Conservation (phyloP, 2,888 invertebrate genomes). For the Scaptomyza flava region DNA sequence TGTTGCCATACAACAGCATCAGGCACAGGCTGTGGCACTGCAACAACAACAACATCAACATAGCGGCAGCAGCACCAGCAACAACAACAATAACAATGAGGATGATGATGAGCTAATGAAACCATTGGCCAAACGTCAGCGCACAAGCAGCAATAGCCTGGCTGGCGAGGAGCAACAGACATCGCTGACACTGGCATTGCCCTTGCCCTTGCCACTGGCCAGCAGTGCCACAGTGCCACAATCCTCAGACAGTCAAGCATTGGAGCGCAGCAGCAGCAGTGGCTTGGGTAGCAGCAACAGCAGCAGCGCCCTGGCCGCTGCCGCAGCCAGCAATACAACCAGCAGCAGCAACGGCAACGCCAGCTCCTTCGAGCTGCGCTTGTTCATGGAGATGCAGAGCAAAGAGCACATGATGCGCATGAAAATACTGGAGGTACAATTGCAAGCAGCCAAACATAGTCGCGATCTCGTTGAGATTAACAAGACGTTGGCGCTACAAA, state of each 20-base stretch:
- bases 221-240: constrained; percentile 12
- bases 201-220: constrained; percentile 31
- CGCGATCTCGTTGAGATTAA: constrained; percentile 87
- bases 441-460: constrained; percentile 84
- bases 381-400: constrained; percentile 84
- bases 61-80: constrained; percentile 16
- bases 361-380: constrained; percentile 75
- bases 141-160: constrained; percentile 73
- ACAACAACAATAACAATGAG: constrained; percentile 65
- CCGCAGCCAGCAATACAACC: not conserved
- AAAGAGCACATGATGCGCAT: constrained; percentile 84
- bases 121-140: constrained; percentile 73
- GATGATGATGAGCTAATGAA: constrained; percentile 69
- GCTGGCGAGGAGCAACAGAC: constrained; percentile 59
- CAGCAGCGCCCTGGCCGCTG: constrained; percentile 21
- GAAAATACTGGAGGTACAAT: constrained; percentile 84
- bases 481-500: constrained; percentile 87
- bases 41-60: constrained; percentile 70
- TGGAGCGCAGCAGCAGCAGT: constrained; percentile 56
- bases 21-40: constrained; percentile 70
- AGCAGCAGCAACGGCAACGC: constrained; percentile 20
- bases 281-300: constrained; percentile 30
- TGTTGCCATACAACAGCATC: constrained; percentile 79
- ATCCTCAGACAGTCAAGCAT: constrained; percentile 55
- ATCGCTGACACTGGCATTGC: constrained; percentile 29